These are phyloP conservation scores for Drosophila anomalipes DNA, from an alignment of 2,888 invertebrate species.

Conservation along the genomic window DNA sequence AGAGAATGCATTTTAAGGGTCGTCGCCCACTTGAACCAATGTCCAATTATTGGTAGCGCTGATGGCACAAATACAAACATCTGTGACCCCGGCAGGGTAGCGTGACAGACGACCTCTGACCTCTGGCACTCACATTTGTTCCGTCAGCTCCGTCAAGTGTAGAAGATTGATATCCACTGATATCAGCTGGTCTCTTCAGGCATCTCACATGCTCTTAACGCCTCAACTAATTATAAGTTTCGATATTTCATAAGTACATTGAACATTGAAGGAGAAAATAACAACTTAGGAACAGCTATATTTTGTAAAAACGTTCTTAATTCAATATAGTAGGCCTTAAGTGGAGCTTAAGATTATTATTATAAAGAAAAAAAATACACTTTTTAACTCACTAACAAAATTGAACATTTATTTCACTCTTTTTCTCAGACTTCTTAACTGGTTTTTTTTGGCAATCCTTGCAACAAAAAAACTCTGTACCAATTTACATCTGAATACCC, in stretches of 20 bases:
- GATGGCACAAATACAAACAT: constrained; percentile 73
- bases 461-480: background rate
- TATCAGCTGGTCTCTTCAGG: constrained; percentile 29
- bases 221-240: constrained; percentile 18
- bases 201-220: constrained; percentile 10
- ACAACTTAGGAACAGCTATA: background rate
- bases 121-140: constrained; percentile 62
- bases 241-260: constrained; percentile 12
- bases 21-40: constrained; percentile 59
- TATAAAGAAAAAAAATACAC: background rate
- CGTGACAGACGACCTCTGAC: constrained; percentile 55
- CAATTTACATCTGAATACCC: background rate
- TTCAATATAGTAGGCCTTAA: background rate
- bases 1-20: constrained; percentile 28
- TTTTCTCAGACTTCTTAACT: background rate
- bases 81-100: constrained; percentile 71
- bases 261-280: background rate
- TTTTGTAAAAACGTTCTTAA: background rate
- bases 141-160: constrained; percentile 48
- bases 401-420: background rate
- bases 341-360: background rate
- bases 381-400: background rate
- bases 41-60: constrained; percentile 73
- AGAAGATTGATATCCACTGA: constrained; percentile 62
- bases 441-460: background rate